These are phyloP conservation scores for Pimephales promelas DNA, from an alignment of 2,113 vertebrate genomes.

Conservation along the genomic window DNA sequence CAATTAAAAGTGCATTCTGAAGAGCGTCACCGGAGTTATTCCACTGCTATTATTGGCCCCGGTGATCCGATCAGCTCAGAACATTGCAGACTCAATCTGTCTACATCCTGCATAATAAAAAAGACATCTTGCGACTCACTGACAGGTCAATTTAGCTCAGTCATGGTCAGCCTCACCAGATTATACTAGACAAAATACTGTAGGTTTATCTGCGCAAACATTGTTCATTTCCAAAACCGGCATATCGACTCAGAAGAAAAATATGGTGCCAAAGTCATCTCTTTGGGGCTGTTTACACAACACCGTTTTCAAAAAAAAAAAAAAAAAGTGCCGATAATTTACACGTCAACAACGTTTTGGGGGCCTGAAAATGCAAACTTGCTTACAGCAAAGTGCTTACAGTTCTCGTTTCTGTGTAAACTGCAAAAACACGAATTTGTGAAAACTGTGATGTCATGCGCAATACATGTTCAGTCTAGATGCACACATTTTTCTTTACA, in stretches of 20 bases:
- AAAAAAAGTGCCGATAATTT: too few species aligned
- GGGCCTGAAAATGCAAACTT: too few species aligned
- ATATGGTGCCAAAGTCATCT: neutral
- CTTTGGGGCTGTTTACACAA: neutral
- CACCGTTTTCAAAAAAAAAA: too few species aligned
- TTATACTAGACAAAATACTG: neutral
- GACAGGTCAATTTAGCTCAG: neutral
- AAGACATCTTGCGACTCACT: slow-evolving; percentile 53
- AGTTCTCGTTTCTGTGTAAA: too few species aligned
- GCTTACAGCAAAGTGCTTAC: too few species aligned
- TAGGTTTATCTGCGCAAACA: neutral
- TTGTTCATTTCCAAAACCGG: neutral
- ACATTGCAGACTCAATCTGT: slow-evolving; percentile 39
- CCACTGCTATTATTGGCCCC: slow-evolving; percentile 70
- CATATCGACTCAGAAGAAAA: neutral
- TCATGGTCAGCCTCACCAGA: neutral
- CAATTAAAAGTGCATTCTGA: slow-evolving; percentile 73
- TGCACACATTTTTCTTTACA: too few species aligned
- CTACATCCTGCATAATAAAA: slow-evolving; percentile 39
- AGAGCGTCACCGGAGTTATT: slow-evolving; percentile 62
- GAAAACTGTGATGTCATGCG: too few species aligned
- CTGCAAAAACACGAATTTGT: too few species aligned
- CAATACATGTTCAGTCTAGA: too few species aligned
- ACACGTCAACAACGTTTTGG: too few species aligned
- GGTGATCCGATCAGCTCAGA: slow-evolving; percentile 68